Base-by-base conservation (phyloP, 2,888 invertebrate species). In the Andrena chrysosceles region DNA sequence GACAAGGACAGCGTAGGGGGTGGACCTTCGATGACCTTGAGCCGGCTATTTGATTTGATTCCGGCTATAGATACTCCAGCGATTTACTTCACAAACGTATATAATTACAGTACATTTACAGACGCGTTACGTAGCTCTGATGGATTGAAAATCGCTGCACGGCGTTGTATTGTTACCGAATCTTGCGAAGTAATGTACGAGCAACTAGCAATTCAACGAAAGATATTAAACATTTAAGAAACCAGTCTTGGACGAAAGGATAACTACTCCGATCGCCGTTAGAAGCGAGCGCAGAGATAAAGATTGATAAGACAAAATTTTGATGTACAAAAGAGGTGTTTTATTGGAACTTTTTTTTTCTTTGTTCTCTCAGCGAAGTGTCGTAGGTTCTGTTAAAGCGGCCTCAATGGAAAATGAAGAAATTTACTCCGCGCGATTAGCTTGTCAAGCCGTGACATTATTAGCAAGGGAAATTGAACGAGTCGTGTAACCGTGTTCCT, bases 291-390 rank as follows among this genome's bases (percentile, higher is more conserved):
- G 20, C 33, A 78, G 73, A 80, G 66, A 74, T 71, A 52, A 26
- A 56, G 77, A 85, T 81, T 77, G 64, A 81, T 62, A 82, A 85
- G 75, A 77, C 75, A 23, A 81, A 67, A 76, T 59, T 81, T 80
- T 64, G 83, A 85, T 83, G 85, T 89, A 88, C 85, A 88, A 89
- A 89, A 88, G 76, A 89, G 64, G 70, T 85, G 56, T 85, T 87
- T 87, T 87, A 85, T 87, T 84, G 80, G 62, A 71, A 78, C 70
- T 31, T 54, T 54, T 82, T 78, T 68, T 74, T 35, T 35, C 35
- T 35, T 60, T 26, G 74, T 83, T 78, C 68, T 68, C 78, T 74
- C 49, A 69, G 64, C 75, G 82, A 83, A 82, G 63, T 72, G 48
- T 85, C 77, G 66, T 68, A 75, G 71, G 60, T 84, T 84, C 42